Evolutionary conservation across 2,113 vertebrate species (phyloP).

Genomic region (Pelvicachromis taeniatus): DNA sequence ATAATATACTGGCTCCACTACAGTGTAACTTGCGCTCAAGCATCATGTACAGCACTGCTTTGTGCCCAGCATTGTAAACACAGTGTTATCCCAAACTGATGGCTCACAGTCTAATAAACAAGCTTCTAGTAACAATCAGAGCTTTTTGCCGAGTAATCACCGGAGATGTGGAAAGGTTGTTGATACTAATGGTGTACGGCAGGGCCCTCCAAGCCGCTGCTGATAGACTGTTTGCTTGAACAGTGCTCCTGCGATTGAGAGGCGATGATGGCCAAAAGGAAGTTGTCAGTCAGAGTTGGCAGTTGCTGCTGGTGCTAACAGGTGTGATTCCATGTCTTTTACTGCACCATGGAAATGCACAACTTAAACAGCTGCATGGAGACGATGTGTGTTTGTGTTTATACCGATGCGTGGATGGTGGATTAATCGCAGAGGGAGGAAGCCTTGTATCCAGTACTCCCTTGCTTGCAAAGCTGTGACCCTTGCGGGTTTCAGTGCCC

Average conservation of each 20-base stretch:
- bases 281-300: slow-evolving; percentile 53
- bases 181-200: slow-evolving; percentile 38
- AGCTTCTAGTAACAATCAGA: slow-evolving; percentile 36
- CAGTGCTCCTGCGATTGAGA: slow-evolving; percentile 51
- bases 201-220: slow-evolving; percentile 25
- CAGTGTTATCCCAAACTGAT: not conserved
- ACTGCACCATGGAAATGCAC: slow-evolving; percentile 39
- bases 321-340: slow-evolving; percentile 51
- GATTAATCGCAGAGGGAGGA: slow-evolving; percentile 31
- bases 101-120: slow-evolving; percentile 25
- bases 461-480: slow-evolving; percentile 7
- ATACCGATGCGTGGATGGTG: not conserved
- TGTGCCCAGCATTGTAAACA: not conserved
- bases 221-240: slow-evolving; percentile 71
- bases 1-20: not conserved
- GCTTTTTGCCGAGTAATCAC: slow-evolving; percentile 31
- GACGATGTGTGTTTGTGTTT: slow-evolving; percentile 5
- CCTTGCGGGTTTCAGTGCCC: not conserved
- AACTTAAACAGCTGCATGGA: slow-evolving; percentile 43
- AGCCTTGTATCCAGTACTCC: not conserved
- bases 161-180: slow-evolving; percentile 44
- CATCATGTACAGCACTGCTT: not conserved
- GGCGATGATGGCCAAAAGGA: slow-evolving; percentile 60
- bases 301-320: slow-evolving; percentile 48
- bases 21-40: not conserved